Conservation (phyloP, 2,113 vertebrate species). For the Hippolais icterina region DNA sequence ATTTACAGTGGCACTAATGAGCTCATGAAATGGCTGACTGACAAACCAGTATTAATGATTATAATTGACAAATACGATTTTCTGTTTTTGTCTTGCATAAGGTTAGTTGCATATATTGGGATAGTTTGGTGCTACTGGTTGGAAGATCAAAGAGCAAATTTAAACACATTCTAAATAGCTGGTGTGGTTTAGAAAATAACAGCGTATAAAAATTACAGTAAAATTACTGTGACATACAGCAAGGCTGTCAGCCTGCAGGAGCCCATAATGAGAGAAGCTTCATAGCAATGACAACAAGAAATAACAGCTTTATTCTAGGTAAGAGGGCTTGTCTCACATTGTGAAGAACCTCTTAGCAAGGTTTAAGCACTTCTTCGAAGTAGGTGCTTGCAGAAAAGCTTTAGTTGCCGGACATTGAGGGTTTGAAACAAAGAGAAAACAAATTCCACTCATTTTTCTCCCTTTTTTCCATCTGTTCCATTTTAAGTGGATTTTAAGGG, state of each 20-base stretch:
- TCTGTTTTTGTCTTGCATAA: background rate
- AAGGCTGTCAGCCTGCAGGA: background rate
- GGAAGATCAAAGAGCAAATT: background rate
- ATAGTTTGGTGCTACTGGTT: background rate
- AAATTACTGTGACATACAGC: background rate
- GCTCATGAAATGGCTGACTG: background rate
- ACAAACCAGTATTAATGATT: background rate
- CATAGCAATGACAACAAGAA: rapidly evolving
- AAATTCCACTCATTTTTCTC: background rate
- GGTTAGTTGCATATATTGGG: background rate
- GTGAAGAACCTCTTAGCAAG: background rate
- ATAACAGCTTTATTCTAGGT: background rate
- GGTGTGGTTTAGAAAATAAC: background rate
- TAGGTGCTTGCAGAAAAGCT: background rate
- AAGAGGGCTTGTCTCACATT: rapidly evolving
- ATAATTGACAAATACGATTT: background rate
- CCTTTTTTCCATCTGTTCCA: rapidly evolving
- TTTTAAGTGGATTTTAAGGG: background rate
- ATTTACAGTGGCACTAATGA: background rate
- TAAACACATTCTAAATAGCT: background rate
- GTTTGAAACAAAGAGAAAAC: background rate
- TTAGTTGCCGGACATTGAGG: background rate
- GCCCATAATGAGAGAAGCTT: background rate
- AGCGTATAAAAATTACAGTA: background rate
- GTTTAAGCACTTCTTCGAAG: background rate